These are phyloP conservation scores for Lamellibrachia satsuma DNA, from an alignment of 2,888 invertebrate genomes.

Conservation along the genomic window DNA sequence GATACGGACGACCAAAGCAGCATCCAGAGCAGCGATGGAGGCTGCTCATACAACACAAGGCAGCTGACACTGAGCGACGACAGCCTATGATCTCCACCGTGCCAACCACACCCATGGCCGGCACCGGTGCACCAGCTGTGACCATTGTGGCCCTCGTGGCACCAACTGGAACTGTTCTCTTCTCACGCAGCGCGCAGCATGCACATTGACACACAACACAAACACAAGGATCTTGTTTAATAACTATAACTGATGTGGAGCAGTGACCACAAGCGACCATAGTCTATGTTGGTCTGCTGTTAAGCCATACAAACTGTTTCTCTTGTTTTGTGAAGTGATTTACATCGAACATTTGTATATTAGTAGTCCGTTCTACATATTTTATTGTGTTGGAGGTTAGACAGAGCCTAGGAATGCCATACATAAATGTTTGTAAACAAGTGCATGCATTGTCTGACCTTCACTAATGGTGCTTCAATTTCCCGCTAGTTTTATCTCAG, in stretches of 20 bases:
- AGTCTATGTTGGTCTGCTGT: not conserved
- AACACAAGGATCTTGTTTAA: not conserved
- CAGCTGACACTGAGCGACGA: not conserved
- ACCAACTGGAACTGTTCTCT: conserved; percentile 17
- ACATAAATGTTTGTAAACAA: not conserved
- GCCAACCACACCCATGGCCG: not conserved
- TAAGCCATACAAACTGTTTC: conserved; percentile 5
- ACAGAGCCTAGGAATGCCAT: not conserved
- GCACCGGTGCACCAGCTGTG: not conserved
- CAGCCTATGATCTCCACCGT: conserved; percentile 6
- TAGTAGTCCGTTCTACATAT: conserved; percentile 12
- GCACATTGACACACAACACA: not conserved
- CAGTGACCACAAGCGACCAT: not conserved
- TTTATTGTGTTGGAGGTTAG: not conserved
- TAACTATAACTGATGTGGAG: not conserved
- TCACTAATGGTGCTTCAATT: conserved; percentile 17
- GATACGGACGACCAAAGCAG: conserved; percentile 24
- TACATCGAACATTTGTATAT: conserved; percentile 17
- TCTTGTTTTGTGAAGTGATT: conserved; percentile 5
- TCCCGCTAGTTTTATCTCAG: not conserved
- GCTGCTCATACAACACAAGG: conserved; percentile 14
- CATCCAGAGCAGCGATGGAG: conserved; percentile 22
- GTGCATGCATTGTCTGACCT: not conserved
- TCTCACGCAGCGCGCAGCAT: not conserved
- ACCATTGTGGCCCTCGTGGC: not conserved